Evolutionary conservation across 53 echinoderm and acorn worm species (phyloP), one percentile per base, ranked within the genome.

Genomic region (Echinometra lucunter): DNA sequence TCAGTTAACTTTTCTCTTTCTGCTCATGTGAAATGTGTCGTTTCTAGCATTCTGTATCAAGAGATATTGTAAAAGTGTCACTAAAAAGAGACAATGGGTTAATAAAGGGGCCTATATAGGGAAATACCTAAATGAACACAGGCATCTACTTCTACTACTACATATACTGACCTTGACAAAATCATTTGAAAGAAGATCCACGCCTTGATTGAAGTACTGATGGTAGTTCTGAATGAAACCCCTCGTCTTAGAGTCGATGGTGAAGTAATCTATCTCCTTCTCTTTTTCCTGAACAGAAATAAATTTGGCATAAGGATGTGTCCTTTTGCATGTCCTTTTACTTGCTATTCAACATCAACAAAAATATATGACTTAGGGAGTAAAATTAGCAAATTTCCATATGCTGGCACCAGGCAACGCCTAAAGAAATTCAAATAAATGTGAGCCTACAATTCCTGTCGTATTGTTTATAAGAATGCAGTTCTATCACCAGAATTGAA

Each of bases 101-200:
- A n/a, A n/a, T n/a, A n/a, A n/a, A n/a, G n/a, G n/a, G n/a, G n/a
- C n/a, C n/a, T n/a, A n/a, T n/a, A n/a, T n/a, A n/a, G n/a, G n/a
- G n/a, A n/a, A n/a, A n/a, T n/a, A n/a, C n/a, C n/a, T n/a, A n/a
- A n/a, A n/a, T n/a, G n/a, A n/a, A n/a, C n/a, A n/a, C 13, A 4
- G 53, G 53, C 9, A 53, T 11, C 8, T 53, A 13, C 53, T 53
- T 53, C 30, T 80, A 37, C 90, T 57, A 60, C 16, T 63, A 12
- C n/a, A n/a, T n/a, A n/a, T n/a, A n/a, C 35, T 95, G 83, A 96
- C 96, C 93, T 89, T 94, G 89, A 58, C 56, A 69, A 96, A 95
- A 45, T 95, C 95, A 69, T 91, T 93, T 44, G 93, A 81, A 70
- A 95, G 88, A 11, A 95, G 94, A 80, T 93, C 57, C 58, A 93